A percentile compares a stretch with the other conserved stretches of the same genome.
phyloP scores from a whole-genome alignment of 2,888 invertebrate species.

The Xiphydria camelus region DNA sequence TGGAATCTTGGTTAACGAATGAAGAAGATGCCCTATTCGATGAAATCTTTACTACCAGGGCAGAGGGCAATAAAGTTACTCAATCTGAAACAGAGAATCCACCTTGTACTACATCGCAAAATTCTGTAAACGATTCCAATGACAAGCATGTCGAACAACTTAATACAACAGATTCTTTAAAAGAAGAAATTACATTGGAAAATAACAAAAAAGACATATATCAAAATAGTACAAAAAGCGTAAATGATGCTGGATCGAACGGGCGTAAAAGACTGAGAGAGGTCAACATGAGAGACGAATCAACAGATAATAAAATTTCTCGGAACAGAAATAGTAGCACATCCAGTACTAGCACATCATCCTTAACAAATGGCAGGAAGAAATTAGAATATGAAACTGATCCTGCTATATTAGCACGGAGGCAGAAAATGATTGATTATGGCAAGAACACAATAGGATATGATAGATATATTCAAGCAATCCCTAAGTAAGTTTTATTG shows the following conservation, averaged over 20 bases:
- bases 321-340: constrained; percentile 44
- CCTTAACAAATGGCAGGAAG: constrained; percentile 35
- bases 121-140: not conserved
- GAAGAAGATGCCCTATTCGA: constrained; percentile 27
- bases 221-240: constrained; percentile 24
- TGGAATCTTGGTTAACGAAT: not conserved
- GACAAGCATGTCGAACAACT: constrained; percentile 17
- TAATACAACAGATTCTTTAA: constrained; percentile 3
- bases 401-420: constrained; percentile 68
- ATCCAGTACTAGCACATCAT: constrained; percentile 48
- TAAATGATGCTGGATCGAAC: constrained; percentile 13
- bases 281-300: constrained; percentile 25
- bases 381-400: constrained; percentile 69
- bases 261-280: constrained; percentile 42
- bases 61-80: constrained; percentile 15
- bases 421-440: constrained; percentile 94
- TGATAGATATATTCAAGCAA: constrained; percentile 69
- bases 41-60: constrained; percentile 22
- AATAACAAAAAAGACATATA: constrained; percentile 13
- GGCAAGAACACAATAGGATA: constrained; percentile 92
- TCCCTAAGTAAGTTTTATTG: constrained; percentile 72
- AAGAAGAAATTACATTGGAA: constrained; percentile 5
- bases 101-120: not conserved
- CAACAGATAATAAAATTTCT: constrained; percentile 32
- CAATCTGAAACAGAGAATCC: not conserved